Percentiles rank a stretch among this genome's conserved stretches.
Evolutionary conservation across 2,888 invertebrate species (phyloP).

Genomic region (Leptura quadrifasciata): DNA sequence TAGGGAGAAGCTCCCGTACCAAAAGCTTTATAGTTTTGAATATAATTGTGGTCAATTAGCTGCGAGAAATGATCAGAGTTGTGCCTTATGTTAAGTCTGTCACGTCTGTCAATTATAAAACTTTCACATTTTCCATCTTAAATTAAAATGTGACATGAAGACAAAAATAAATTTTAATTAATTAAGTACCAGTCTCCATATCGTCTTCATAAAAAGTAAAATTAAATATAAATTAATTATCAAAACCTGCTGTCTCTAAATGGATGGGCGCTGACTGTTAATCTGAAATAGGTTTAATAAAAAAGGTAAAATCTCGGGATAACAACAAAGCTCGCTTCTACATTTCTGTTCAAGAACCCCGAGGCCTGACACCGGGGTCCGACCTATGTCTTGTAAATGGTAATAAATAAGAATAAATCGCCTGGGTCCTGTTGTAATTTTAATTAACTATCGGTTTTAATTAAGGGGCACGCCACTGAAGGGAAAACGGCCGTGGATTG

Average conservation of each 20-base stretch:
- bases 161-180: no score
- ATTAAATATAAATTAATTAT: slow-evolving; percentile 25
- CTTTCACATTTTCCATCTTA: no score
- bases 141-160: no score
- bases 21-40: no score
- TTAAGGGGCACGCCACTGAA: slow-evolving; percentile 14
- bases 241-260: slow-evolving; percentile 6
- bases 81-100: no score
- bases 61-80: no score
- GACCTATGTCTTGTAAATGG: slow-evolving; percentile 27
- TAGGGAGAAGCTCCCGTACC: no score
- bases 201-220: background rate
- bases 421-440: background rate
- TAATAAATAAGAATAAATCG: slow-evolving; percentile 26
- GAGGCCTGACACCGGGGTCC: slow-evolving; percentile 24
- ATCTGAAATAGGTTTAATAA: slow-evolving; percentile 14
- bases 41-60: no score
- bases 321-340: slow-evolving; percentile 9
- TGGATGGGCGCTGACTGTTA: background rate
- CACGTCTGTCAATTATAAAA: no score
- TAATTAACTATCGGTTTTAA: slow-evolving; percentile 18
- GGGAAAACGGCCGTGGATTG: background rate
- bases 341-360: slow-evolving; percentile 10
- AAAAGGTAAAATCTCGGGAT: slow-evolving; percentile 3
- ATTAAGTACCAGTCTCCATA: background rate